Evolutionary conservation across 2,797 vertebrate species (phyloP).

Genomic region (Masticophis lateralis): DNA sequence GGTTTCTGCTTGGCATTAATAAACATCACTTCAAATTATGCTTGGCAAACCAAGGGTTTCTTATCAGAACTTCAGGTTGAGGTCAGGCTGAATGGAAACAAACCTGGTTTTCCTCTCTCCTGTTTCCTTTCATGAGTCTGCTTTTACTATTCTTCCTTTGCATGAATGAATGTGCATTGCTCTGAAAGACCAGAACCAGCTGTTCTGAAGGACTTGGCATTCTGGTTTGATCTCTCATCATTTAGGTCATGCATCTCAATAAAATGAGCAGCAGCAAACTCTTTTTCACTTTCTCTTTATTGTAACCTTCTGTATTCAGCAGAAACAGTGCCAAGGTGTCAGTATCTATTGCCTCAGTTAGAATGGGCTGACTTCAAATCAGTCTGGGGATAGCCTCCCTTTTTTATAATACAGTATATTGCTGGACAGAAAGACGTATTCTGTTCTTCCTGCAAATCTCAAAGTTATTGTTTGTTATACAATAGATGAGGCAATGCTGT

Average conservation of each 20-base stretch:
- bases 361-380: conserved; percentile 22
- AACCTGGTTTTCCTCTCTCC: conserved; percentile 3
- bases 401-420: not conserved
- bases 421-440: not conserved
- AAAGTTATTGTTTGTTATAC: not conserved
- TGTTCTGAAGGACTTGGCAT: conserved; percentile 49
- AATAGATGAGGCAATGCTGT: not conserved
- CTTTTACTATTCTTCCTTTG: conserved; percentile 29
- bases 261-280: conserved; percentile 53
- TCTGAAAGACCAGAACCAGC: not conserved
- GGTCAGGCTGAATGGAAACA: conserved; percentile 6
- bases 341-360: not conserved
- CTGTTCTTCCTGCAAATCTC: not conserved
- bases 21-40: not conserved
- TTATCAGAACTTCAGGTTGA: not conserved
- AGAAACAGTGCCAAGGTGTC: conserved; percentile 14
- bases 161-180: conserved; percentile 27
- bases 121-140: not conserved
- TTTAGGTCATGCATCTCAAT: conserved; percentile 45
- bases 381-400: not conserved
- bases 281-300: conserved; percentile 37
- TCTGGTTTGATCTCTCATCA: conserved; percentile 48
- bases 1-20: not conserved
- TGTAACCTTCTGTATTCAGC: conserved; percentile 31
- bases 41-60: not conserved